Base-by-base conservation (phyloP, 2,113 vertebrate genomes). In the Prietella phreatophila region DNA sequence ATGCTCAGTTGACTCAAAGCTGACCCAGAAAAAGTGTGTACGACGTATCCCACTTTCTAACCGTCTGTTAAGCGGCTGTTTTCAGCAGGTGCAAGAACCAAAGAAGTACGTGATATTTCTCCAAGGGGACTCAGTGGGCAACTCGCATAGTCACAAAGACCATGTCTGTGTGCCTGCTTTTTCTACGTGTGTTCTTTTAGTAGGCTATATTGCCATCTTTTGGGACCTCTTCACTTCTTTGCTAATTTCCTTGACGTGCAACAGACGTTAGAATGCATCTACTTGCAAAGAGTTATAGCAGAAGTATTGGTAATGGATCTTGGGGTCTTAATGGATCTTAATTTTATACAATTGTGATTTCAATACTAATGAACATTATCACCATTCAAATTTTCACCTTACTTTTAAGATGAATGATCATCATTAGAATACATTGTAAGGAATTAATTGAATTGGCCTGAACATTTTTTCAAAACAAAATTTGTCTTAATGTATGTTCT, bases 41-140 rank as follows among this genome's bases (percentile, higher is more conserved):
- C 87, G 55, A 85, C 82, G 79, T 87, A 87, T 55, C 87, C 85
- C 79, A 81, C 81, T 88, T 86, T 83, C 50, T 47, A 60, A 78
- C 60, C 63, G 30, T 55, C 87, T 76, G 78, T 83, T 76, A 83
- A 81, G 50, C 63, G 56, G 55, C 73, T 55, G 69, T 27, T 83
- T 90, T 78, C 87, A 73, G 89, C 89, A 90, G 89, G 89, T 90
- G 89, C 87, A 89, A 61, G 82, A 60, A 60, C 86, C 89, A 65
- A 33, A 42, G 84, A 58, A 39, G 76, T 85, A 69, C 81, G 84
- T 86, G 85, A 88, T 86, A 78, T 88, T 85, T 88, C 67, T 78
- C 79, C 80, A 80, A 56, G 67, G 87, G 85, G 79, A 84, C 67
- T 85, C 85, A 76, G 82, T 76, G 75, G 55, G 86, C 81, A 84